Conservation (phyloP, 2,888 invertebrate species). For the Eupithecia inturbata region DNA sequence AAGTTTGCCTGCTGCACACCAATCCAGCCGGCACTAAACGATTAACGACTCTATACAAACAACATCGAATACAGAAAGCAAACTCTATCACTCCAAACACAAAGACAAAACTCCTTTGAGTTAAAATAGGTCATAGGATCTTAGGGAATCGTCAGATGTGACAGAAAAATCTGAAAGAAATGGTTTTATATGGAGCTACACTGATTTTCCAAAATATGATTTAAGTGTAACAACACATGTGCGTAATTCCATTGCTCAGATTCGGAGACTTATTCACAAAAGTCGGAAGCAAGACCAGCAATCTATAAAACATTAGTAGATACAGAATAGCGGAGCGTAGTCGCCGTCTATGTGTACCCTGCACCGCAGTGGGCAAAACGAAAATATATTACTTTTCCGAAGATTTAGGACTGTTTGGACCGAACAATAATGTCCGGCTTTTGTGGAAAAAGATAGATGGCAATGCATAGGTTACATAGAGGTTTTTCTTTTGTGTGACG, state of each 20-base stretch:
- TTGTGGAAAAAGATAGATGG: conserved; percentile 85
- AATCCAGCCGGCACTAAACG: conserved; percentile 43
- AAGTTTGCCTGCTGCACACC: conserved; percentile 66
- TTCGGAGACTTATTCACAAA: conserved; percentile 51
- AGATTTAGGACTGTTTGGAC: conserved; percentile 85
- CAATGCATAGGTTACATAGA: conserved; percentile 82
- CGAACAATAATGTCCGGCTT: conserved; percentile 86
- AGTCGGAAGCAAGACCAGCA: conserved; percentile 57
- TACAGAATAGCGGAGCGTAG: conserved; percentile 66
- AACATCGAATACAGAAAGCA: conserved; percentile 26
- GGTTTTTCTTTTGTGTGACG: conserved; percentile 80
- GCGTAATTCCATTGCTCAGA: conserved; percentile 63
- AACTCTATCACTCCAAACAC: conserved; percentile 26
- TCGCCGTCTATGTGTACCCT: conserved; percentile 65
- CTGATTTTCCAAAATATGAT: conserved; percentile 64
- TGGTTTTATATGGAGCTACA: conserved; percentile 64
- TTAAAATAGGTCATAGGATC: conserved; percentile 39
- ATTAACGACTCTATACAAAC: conserved; percentile 34
- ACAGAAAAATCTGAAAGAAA: conserved; percentile 62
- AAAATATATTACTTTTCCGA: conserved; percentile 85
- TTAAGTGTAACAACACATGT: conserved; percentile 62
- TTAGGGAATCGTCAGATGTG: conserved; percentile 47
- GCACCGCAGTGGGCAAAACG: conserved; percentile 83
- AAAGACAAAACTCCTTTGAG: conserved; percentile 44
- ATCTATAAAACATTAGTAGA: conserved; percentile 82